Conservation (phyloP, 2,797 vertebrate genomes). For the Eidolon dupreanum region DNA sequence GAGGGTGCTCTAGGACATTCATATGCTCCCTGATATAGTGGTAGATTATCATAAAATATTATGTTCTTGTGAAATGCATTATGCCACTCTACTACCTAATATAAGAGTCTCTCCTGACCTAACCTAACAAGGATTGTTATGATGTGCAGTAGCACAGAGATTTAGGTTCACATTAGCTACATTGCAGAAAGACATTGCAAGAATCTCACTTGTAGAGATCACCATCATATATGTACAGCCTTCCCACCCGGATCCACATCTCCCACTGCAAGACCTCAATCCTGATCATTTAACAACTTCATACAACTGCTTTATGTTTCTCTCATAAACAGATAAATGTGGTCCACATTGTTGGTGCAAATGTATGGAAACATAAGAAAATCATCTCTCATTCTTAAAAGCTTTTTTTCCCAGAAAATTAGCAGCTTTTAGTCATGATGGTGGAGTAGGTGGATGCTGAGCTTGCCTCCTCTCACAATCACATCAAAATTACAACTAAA, state of each 20-base stretch:
- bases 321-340: background rate
- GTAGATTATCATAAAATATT: background rate
- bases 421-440: too few relatives aligned
- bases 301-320: background rate
- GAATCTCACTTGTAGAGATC: background rate
- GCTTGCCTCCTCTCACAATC: too few relatives aligned
- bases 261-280: background rate
- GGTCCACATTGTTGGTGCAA: background rate
- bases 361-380: background rate
- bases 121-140: background rate
- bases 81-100: background rate
- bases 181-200: background rate
- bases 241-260: background rate
- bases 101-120: background rate
- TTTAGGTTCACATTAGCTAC: background rate
- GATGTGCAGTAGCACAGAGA: too few relatives aligned
- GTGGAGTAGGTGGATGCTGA: too few relatives aligned
- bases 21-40: background rate
- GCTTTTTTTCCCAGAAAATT: too few relatives aligned
- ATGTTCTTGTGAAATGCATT: background rate
- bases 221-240: background rate
- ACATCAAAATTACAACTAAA: too few relatives aligned
- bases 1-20: background rate
- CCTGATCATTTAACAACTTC: background rate
- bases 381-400: background rate